Evolutionary conservation across 2,797 vertebrate genomes (phyloP), one percentile per base, ranked within the genome.

Genomic region (Lepidocolaptes lacrymiger): DNA sequence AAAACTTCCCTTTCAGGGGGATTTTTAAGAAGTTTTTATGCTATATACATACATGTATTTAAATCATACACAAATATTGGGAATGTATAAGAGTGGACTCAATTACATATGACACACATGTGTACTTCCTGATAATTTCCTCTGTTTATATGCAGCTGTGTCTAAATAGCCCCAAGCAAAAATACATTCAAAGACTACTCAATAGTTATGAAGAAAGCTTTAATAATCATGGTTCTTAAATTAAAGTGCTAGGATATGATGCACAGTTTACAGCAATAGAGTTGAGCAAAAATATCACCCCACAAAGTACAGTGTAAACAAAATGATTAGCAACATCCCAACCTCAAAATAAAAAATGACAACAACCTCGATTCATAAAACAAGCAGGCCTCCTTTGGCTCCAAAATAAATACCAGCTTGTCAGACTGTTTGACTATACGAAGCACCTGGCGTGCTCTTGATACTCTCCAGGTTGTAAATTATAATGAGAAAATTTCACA

Each of bases 401-500:
- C 71, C 67, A 74, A 61, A 95, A 93, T 94, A 97, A 95, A 96
- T 89, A 87, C 84, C 93, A 94, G 75, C 72, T 92, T 95, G 82
- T 92, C 78, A 91, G 86, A 61, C 68, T 92, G 28, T 63, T 82
- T 86, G 81, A 82, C 84, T 96, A 32, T 84, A 85, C 66, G 89
- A 93, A 95, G 91, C 93, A 96, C 89, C 84, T 83, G 84, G 88
- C 89, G 51, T 21, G 1, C 64, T 88, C 78, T 88, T 95, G 89
- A 95, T 95, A 39, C 72, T 96, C 71, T 81, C 76, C 84, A 88
- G 89, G 91, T 37, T 92, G 91, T 95, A 96, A 94, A 94, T 95
- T 84, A 89, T 80, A 87, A 93, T 85, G 87, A 94, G 76, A 96
- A 95, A 94, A 95, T 89, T 95, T 92, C 64, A n/a, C n/a, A 93